Conservation (phyloP, 2,113 vertebrate species). For the Eira barbara region DNA sequence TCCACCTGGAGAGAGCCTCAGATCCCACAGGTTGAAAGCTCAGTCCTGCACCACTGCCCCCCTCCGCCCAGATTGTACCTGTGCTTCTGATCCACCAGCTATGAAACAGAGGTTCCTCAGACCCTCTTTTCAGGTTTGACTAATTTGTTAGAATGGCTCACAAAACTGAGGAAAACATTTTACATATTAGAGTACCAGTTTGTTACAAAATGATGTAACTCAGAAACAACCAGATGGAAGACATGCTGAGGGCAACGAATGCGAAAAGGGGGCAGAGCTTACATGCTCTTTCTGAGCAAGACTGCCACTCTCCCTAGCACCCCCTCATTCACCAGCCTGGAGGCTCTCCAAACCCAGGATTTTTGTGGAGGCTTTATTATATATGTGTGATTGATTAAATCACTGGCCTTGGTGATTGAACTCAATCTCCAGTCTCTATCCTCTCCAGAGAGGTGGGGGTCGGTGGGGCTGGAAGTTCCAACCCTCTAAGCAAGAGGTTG, state of each 20-base stretch:
- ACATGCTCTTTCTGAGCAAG: not conserved
- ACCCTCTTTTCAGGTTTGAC: not conserved
- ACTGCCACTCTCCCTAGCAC: not conserved
- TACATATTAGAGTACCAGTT: not conserved
- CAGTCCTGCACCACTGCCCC: not conserved
- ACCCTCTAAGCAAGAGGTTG: not conserved
- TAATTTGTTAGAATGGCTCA: not conserved
- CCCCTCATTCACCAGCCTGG: not conserved
- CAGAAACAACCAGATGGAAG: not conserved
- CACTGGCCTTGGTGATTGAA: not conserved
- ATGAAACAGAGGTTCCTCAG: not conserved
- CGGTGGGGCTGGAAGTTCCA: not conserved
- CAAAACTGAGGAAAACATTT: not conserved
- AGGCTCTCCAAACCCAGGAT: not conserved
- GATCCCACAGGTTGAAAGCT: not conserved
- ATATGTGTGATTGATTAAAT: not conserved
- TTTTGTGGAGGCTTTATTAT: not conserved
- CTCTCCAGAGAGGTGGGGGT: not conserved
- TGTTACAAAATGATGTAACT: not conserved
- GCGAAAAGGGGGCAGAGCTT: not conserved
- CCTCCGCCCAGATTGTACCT: not conserved
- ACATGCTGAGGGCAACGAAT: not conserved
- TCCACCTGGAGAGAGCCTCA: not conserved
- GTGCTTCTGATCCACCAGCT: not conserved
- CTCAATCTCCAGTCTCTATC: not conserved